These are phyloP conservation scores for Gymnoscopelus braueri DNA, from an alignment of 2,797 vertebrate genomes.

Conservation along the genomic window DNA sequence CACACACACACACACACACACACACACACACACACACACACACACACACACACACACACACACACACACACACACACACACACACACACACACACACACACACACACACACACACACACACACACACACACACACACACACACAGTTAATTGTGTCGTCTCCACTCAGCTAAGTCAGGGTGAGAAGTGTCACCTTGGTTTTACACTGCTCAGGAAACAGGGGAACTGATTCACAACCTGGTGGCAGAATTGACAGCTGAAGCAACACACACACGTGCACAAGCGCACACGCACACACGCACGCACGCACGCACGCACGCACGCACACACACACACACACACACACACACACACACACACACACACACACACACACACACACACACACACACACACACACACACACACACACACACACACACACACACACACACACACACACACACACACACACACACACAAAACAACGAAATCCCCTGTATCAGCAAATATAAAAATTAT, in stretches of 20 bases:
- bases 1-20: constrained; percentile 5
- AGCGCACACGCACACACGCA: background rate
- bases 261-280: constrained; percentile 45
- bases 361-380: constrained; percentile 5
- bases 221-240: constrained; percentile 63
- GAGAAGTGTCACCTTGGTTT: constrained; percentile 51
- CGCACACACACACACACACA: constrained; percentile 1
- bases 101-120: constrained; percentile 18
- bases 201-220: constrained; percentile 63
- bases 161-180: constrained; percentile 40
- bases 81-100: background rate
- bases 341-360: constrained; percentile 11
- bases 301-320: constrained; percentile 17
- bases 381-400: background rate
- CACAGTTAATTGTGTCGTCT: constrained; percentile 29
- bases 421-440: constrained; percentile 8
- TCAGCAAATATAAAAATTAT: constrained; percentile 36
- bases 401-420: constrained; percentile 20
- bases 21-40: constrained; percentile 3
- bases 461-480: constrained; percentile 29
- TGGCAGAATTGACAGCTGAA: constrained; percentile 62
- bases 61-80: constrained; percentile 14
- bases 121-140: constrained; percentile 19
- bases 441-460: constrained; percentile 11
- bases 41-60: constrained; percentile 17